Conservation (phyloP, 2,113 vertebrate species). For the Paralichthys olivaceus region DNA sequence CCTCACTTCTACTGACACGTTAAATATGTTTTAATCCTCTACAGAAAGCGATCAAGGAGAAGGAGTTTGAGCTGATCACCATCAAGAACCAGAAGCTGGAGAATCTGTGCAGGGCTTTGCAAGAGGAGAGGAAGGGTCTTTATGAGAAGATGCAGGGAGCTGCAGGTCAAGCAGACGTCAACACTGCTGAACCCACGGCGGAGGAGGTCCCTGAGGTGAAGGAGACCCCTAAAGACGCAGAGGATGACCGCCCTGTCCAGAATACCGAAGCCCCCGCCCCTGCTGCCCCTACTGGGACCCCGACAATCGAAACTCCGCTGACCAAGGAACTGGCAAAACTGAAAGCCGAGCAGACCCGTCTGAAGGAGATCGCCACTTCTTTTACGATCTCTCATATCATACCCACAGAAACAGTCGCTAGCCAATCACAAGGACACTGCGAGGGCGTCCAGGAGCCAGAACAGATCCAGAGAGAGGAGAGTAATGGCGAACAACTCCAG, state of each 20-base stretch:
- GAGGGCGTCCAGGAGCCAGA: constrained; percentile 33
- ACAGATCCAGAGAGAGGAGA: constrained; percentile 47
- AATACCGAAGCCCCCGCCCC: not conserved
- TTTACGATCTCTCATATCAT: constrained; percentile 83
- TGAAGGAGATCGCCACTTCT: constrained; percentile 84
- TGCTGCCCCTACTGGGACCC: constrained; percentile 1
- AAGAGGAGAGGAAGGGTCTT: constrained; percentile 92
- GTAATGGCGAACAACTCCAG: constrained; percentile 5
- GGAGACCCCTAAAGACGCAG: constrained; percentile 20
- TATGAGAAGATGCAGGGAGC: constrained; percentile 88
- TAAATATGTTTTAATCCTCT: not conserved
- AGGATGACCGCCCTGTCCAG: constrained; percentile 5
- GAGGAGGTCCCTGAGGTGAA: constrained; percentile 23
- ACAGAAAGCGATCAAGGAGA: constrained; percentile 85
- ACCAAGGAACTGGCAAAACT: constrained; percentile 63
- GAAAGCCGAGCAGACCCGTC: constrained; percentile 76
- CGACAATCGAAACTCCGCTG: constrained; percentile 16
- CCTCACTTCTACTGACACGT: not conserved
- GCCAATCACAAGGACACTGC: constrained; percentile 56
- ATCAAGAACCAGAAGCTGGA: constrained; percentile 95
- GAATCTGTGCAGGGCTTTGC: constrained; percentile 94
- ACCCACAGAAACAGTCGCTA: constrained; percentile 34
- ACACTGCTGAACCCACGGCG: constrained; percentile 30
- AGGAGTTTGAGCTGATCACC: constrained; percentile 92
- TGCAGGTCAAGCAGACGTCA: constrained; percentile 37